Evolutionary conservation across 1,140 invertebrate genomes (phyloP), one percentile per base, ranked within the genome.

Genomic region (Drosophila kikkawai): DNA sequence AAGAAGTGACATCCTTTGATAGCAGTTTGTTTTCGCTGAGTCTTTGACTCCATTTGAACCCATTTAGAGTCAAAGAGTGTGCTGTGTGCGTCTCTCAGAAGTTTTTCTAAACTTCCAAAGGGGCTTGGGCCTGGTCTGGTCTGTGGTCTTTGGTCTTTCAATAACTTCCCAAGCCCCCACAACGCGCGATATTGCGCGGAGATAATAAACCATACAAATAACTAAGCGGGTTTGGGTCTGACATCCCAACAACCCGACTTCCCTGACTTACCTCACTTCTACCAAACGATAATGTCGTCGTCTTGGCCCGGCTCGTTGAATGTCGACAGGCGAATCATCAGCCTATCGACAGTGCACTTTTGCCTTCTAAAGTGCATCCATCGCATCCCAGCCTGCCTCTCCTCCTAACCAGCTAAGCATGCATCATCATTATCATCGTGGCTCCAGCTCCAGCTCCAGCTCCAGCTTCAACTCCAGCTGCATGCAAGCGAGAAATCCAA

Each of bases 151-250:
- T 39, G 53, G 53, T 56, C 53, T 56, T 56, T 84, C 83, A 83
- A 86, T 86, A 86, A 87, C 82, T 86, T 87, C 87, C 75, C 82
- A 85, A 86, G 82, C 82, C 82, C 79, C 84, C 82, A 86, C 82
- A 47, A 51, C 51, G 41, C 74, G 82, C 61, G 75, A 77, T 77
- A 60, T 77, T 67, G 75, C 69, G 64, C 42, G 22, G 17, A 61
- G 75, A 78, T 78, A 78, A 78, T 60, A 59, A 78, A 69, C 63
- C 73, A 68, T 78, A 78, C 75, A 78, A 78, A 78, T 78, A 78
- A 77, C 75, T 57, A 56, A 39, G 39, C 64, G 42, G 26, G 37
- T 53, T 39, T 15, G 26, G 60, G 22, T 39, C 48, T 12, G 22
- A 4, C 41, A 8, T 42, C 42, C 42, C 42, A n/a, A n/a, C 39